Percentiles rank a stretch among this genome's conserved stretches.
These are phyloP conservation scores for Manis crassicaudata DNA, from an alignment of 2,797 vertebrate genomes.

Conservation along the genomic window DNA sequence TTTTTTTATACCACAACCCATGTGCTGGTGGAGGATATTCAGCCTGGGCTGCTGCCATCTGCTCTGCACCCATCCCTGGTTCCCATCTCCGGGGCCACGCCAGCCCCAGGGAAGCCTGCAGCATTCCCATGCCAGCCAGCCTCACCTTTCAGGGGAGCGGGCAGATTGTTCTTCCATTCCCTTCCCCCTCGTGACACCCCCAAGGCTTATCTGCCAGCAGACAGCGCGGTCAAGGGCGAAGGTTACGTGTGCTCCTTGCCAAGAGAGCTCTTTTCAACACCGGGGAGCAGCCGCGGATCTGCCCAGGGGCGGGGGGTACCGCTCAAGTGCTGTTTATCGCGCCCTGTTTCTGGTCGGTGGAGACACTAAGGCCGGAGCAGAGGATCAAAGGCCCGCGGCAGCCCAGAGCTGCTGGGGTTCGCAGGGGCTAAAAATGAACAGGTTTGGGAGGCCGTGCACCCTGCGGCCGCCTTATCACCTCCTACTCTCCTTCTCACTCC, in stretches of 20 bases:
- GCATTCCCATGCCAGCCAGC: accelerated
- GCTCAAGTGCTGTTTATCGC: conserved; percentile 83
- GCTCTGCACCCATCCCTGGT: accelerated
- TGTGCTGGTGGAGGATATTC: accelerated
- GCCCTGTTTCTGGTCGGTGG: conserved; percentile 74
- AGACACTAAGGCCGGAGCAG: conserved; percentile 58
- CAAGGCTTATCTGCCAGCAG: conserved; percentile 68
- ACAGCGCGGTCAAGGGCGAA: conserved; percentile 85
- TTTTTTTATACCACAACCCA: not conserved
- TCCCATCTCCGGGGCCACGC: not conserved
- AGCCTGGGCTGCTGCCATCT: not conserved
- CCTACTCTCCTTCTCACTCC: not conserved
- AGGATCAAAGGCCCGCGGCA: conserved; percentile 68
- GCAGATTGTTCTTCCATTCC: conserved; percentile 40
- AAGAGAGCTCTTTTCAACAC: conserved; percentile 87
- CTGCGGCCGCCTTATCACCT: accelerated
- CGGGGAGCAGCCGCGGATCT: conserved; percentile 78
- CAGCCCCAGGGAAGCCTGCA: not conserved
- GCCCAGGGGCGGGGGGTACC: conserved; percentile 71
- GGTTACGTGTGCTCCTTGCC: conserved; percentile 82
- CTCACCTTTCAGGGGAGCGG: not conserved
- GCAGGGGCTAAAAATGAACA: conserved; percentile 41
- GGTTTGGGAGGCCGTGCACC: not conserved
- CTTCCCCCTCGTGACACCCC: conserved; percentile 59
- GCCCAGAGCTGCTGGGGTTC: not conserved